Conservation (phyloP, 2,888 invertebrate genomes). For the Tubulanus polymorphus region DNA sequence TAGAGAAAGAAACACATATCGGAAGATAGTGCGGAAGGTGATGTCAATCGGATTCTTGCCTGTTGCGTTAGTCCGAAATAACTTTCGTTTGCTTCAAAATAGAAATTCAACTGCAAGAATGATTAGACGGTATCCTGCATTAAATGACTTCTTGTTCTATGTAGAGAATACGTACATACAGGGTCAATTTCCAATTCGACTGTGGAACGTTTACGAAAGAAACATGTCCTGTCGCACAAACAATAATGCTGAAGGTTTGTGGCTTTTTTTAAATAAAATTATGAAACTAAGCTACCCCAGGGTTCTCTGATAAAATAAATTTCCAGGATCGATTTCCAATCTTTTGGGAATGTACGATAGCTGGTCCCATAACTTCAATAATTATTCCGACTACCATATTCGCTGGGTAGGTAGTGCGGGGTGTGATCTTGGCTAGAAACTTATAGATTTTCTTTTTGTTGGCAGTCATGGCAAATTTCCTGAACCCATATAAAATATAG, state of each 20-base stretch:
- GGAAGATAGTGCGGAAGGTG: background rate
- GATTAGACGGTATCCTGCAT: background rate
- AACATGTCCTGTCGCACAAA: slow-evolving; percentile 2
- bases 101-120: background rate
- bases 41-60: slow-evolving; percentile 2
- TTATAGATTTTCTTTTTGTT: too few species aligned
- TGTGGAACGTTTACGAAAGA: slow-evolving; percentile 5
- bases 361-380: too few species aligned
- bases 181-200: background rate
- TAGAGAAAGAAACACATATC: background rate
- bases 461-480: too few species aligned
- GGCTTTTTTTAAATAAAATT: too few species aligned
- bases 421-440: too few species aligned
- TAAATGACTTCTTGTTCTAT: slow-evolving; percentile 2
- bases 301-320: too few species aligned
- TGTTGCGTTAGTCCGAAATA: background rate
- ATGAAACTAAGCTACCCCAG: too few species aligned
- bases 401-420: too few species aligned
- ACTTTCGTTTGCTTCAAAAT: background rate
- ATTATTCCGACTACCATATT: too few species aligned
- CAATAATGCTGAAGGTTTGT: slow-evolving; percentile 2
- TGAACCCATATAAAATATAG: too few species aligned
- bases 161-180: slow-evolving; percentile 1
- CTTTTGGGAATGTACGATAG: too few species aligned
- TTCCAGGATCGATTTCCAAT: too few species aligned